Evolutionary conservation across 2,888 invertebrate genomes (phyloP), one percentile per base, ranked within the genome.

Genomic region (Andrena minutula): DNA sequence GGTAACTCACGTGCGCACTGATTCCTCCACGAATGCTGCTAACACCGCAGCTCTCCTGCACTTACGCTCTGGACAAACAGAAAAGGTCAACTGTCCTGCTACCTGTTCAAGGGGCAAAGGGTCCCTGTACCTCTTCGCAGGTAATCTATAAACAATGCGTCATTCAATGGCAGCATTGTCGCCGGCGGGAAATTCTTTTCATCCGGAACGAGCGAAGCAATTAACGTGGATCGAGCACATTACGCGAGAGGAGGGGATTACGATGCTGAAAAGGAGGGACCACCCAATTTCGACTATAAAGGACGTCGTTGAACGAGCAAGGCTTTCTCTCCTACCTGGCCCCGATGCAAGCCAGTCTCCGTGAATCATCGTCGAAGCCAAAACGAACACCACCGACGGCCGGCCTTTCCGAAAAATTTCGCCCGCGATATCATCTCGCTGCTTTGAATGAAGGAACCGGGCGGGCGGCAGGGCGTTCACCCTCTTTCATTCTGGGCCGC

Each of bases 401-500:
- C 35, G 26, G 56, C 28, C 60, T 61, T 76, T 49, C 70, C 83
- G 66, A 81, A 83, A 81, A 81, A 76, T 77, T 76, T 70, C 61
- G 49, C 53, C 49, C 49, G 4, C 73, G 83, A 83, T 81, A 83
- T 41, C 16, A 83, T 83, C 83, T 51, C 47, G 56, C 47, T n/a
- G 51, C 41, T 70, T 63, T 66, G 71, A 80, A 71, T 58, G 77
- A 74, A 68, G 65, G 73, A 74, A 70, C 79, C 60, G 23, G 51
- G 56, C 32, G 35, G 53, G 56, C 32, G 35, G 53, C 41, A 58
- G 83, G 83, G 71, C 82, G 71, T 83, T 83, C 77, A 83, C 77
- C 83, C 80, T 41, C 64, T 58, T 75, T 68, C 76, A 35, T 75
- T 68, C 75, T 60, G 30, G n/a, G 8, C 32, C 56, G 56, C 51